Percentiles rank a stretch among this genome's conserved stretches.
Conservation (phyloP, 2,113 vertebrate genomes). For the Prionailurus bengalensis region DNA sequence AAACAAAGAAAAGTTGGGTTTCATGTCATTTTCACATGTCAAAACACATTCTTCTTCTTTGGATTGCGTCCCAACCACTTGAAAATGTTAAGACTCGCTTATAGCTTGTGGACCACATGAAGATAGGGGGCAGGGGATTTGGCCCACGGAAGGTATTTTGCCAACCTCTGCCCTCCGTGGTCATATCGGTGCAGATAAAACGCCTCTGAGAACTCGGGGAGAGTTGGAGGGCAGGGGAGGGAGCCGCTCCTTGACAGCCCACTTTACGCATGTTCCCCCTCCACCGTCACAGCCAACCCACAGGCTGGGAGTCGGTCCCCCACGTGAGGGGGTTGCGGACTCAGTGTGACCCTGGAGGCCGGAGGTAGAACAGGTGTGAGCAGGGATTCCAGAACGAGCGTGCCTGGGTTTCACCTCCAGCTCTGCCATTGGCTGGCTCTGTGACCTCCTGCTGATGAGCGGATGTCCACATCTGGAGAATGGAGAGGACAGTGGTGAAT, state of each 20-base stretch:
- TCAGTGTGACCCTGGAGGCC: neutral
- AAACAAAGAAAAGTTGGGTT: neutral
- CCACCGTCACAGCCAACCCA: neutral
- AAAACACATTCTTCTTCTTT: neutral
- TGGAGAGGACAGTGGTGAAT: neutral
- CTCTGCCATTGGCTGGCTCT: neutral
- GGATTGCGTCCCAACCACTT: neutral
- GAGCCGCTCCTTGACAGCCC: fast-evolving
- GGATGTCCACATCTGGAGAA: neutral
- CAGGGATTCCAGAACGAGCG: neutral
- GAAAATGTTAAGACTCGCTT: neutral
- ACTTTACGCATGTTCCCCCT: neutral
- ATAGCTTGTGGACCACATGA: neutral
- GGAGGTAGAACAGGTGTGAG: neutral
- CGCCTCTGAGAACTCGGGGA: neutral
- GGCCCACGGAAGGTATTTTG: neutral
- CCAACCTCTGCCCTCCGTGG: neutral
- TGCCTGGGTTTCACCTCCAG: neutral
- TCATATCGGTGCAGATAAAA: neutral
- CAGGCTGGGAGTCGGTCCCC: neutral
- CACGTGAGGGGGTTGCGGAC: fast-evolving
- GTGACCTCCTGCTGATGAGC: neutral
- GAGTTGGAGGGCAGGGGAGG: too few species aligned
- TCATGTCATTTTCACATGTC: neutral
- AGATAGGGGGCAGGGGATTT: neutral